Evolutionary conservation across 1,140 invertebrate species (phyloP).

Genomic region (Bicyclus anynana): DNA sequence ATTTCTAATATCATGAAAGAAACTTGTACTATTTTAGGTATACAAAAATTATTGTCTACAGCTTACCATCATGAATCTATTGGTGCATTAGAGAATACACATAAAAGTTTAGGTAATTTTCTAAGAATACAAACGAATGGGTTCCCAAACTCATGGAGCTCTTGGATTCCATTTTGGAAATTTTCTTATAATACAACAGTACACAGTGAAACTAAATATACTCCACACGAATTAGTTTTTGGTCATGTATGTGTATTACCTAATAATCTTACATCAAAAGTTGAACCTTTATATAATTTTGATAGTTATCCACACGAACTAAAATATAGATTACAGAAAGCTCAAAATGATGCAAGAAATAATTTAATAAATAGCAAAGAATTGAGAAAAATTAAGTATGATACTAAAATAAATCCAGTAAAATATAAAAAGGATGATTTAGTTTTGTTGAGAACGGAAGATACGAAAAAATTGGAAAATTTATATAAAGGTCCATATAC

Average conservation of each 20-base stretch:
- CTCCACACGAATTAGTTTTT: conserved; percentile 23
- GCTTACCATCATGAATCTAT: conserved; percentile 25
- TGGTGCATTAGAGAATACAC: conserved; percentile 20
- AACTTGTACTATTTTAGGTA: conserved; percentile 14
- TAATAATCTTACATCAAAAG: conserved; percentile 10
- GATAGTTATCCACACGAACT: conserved; percentile 21
- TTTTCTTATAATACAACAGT: conserved; percentile 21
- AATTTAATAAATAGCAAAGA: conserved; percentile 12
- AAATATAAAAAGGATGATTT: conserved; percentile 11
- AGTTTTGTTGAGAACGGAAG: conserved; percentile 19
- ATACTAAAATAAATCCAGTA: conserved; percentile 13
- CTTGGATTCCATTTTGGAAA: conserved; percentile 6
- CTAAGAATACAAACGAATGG: conserved; percentile 8
- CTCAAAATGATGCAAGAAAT: conserved; percentile 17
- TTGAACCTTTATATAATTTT: conserved; percentile 22
- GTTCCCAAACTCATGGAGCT: background rate
- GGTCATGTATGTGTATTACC: conserved; percentile 15
- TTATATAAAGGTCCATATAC: conserved; percentile 18
- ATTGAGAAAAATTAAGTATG: conserved; percentile 13
- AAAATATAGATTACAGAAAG: conserved; percentile 18
- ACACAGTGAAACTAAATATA: conserved; percentile 20
- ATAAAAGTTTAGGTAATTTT: conserved; percentile 16
- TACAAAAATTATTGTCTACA: conserved; percentile 14
- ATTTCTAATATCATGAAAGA: background rate
- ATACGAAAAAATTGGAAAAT: conserved; percentile 7